These are phyloP conservation scores for Eucidaris tribuloides DNA, from an alignment of 35 echinoderm and acorn worm genomes.

Conservation along the genomic window DNA sequence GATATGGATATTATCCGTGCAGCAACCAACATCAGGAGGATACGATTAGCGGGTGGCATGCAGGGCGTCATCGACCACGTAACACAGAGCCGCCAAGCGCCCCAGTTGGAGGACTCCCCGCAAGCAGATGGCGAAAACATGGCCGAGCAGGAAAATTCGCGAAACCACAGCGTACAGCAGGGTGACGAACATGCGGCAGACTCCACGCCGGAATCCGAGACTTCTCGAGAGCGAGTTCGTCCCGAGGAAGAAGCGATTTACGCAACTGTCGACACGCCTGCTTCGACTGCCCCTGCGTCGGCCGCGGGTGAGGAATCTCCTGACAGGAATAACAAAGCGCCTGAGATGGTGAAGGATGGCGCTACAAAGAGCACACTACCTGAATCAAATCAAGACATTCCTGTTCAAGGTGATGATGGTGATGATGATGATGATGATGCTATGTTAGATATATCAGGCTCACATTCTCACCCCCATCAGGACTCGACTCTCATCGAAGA, in stretches of 20 bases:
- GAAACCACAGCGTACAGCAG: background rate
- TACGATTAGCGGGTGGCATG: constrained; percentile 62
- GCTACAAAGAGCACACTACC: background rate
- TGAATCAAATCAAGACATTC: background rate
- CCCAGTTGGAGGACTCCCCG: background rate
- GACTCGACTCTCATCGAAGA: background rate
- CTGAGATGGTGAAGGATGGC: background rate
- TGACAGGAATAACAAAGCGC: background rate
- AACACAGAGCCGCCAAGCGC: constrained; percentile 19
- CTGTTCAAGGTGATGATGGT: background rate
- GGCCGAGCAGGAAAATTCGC: background rate
- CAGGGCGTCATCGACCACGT: constrained; percentile 40
- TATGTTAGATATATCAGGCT: background rate
- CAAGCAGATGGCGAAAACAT: too few species aligned
- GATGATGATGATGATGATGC: constrained; percentile 23
- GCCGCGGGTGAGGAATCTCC: background rate
- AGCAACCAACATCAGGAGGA: constrained; percentile 82
- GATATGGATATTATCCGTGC: constrained; percentile 75
- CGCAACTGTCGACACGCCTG: background rate
- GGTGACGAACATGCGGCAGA: too few species aligned
- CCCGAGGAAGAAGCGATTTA: background rate
- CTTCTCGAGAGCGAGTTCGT: too few species aligned
- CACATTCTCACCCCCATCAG: background rate
- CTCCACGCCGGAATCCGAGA: too few species aligned
- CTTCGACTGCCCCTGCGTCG: background rate